These are phyloP conservation scores for Dendrocincla fuliginosa DNA, from an alignment of 2,797 vertebrate genomes.

Conservation along the genomic window DNA sequence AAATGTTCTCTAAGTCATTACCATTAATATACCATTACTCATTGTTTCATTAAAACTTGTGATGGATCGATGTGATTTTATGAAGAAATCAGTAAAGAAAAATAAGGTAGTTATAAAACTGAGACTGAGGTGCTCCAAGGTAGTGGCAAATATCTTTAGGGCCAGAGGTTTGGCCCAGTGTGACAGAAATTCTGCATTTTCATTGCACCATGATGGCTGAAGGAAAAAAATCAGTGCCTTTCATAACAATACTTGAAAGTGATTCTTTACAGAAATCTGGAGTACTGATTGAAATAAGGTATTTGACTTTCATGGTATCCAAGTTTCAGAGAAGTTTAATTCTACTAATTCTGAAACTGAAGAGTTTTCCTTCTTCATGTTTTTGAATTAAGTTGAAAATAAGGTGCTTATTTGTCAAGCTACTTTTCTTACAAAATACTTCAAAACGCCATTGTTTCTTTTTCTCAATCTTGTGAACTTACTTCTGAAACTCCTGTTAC, in stretches of 20 bases:
- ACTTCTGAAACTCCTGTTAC: background rate
- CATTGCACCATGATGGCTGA: background rate
- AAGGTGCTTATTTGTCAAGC: conserved; percentile 8
- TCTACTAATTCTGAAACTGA: conserved; percentile 12
- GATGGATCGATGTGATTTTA: background rate
- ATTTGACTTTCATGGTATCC: background rate
- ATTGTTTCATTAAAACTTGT: background rate
- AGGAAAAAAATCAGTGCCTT: conserved; percentile 54
- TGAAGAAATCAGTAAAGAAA: background rate
- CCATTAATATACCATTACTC: background rate
- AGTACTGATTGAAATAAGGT: background rate
- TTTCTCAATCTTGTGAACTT: background rate
- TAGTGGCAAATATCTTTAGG: background rate
- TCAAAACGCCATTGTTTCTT: background rate
- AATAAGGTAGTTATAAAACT: background rate
- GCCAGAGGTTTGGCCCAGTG: background rate
- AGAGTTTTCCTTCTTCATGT: background rate
- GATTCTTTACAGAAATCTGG: background rate
- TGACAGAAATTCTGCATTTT: background rate
- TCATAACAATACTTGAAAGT: conserved; percentile 17
- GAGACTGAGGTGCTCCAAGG: background rate
- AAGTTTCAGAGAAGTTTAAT: background rate
- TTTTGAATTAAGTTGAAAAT: background rate
- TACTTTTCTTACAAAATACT: background rate
- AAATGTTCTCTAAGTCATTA: background rate